Evolutionary conservation across 2,113 vertebrate genomes (phyloP).

Genomic region (Pyxicephalus adspersus): DNA sequence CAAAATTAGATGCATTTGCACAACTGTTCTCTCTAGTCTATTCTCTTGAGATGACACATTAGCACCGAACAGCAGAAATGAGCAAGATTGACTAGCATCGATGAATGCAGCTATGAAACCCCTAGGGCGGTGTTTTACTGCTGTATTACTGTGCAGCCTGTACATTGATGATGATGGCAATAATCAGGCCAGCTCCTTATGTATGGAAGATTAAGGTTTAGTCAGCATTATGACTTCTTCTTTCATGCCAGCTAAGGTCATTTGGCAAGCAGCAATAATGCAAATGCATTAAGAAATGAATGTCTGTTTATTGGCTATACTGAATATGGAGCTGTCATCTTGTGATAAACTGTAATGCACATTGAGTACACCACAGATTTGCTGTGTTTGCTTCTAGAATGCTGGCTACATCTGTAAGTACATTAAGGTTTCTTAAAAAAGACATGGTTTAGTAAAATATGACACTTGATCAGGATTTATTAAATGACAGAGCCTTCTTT

Average conservation of each 20-base stretch:
- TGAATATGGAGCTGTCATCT: constrained; percentile 33
- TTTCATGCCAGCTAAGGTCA: constrained; percentile 34
- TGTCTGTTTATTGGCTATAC: constrained; percentile 27
- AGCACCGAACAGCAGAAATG: constrained; percentile 36
- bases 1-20: constrained; percentile 32
- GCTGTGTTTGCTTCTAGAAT: constrained; percentile 2
- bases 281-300: constrained; percentile 45
- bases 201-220: constrained; percentile 34
- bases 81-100: constrained; percentile 35
- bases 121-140: constrained; percentile 6
- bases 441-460: neutral
- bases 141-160: constrained; percentile 27
- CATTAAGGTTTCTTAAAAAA: neutral
- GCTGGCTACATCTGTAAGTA: constrained; percentile 21
- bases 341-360: constrained; percentile 29
- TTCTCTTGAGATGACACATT: constrained; percentile 36
- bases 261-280: constrained; percentile 37
- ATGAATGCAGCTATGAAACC: constrained; percentile 28
- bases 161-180: constrained; percentile 41
- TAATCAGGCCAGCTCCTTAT: constrained; percentile 33
- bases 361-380: constrained; percentile 15
- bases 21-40: constrained; percentile 21
- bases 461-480: neutral
- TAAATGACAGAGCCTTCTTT: neutral
- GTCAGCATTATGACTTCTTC: constrained; percentile 22